A percentile compares a stretch with the other conserved stretches of the same genome.
These are phyloP conservation scores for Brachyhypopomus gauderio DNA, from an alignment of 2,113 vertebrate genomes.

Conservation along the genomic window DNA sequence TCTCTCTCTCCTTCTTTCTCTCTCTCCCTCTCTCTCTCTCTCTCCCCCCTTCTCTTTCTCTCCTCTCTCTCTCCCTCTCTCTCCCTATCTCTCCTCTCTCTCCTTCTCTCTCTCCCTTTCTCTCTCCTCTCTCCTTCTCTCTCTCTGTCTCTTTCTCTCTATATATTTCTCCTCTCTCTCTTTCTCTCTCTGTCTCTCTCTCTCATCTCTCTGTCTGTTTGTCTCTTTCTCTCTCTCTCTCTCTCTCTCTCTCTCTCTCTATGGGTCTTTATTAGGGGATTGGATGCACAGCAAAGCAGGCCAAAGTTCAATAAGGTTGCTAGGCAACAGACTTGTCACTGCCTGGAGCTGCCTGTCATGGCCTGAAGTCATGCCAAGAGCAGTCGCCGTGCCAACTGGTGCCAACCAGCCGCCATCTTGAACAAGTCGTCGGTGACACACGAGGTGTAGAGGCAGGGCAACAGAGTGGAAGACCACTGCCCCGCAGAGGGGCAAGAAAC, in stretches of 20 bases:
- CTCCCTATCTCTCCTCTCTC: background rate
- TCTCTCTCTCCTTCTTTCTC: background rate
- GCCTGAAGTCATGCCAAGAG: constrained; percentile 58
- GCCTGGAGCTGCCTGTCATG: constrained; percentile 56
- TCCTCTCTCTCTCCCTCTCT: background rate
- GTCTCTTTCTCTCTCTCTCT: background rate
- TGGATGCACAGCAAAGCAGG: constrained; percentile 51
- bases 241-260: constrained; percentile 3
- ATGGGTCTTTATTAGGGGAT: constrained; percentile 25
- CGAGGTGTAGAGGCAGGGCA: background rate
- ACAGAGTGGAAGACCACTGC: too few relatives aligned
- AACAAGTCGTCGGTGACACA: constrained; percentile 15
- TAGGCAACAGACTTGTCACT: constrained; percentile 58
- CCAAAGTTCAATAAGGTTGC: constrained; percentile 60
- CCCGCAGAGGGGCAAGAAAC: too few relatives aligned
- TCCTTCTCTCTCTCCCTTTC: background rate
- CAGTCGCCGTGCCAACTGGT: constrained; percentile 51
- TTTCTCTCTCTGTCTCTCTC: background rate
- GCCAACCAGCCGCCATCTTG: constrained; percentile 54
- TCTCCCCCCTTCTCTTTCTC: constrained; percentile 6
- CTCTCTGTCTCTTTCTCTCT: too few relatives aligned
- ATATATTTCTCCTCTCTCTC: background rate
- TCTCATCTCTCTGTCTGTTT: background rate
- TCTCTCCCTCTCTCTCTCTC: constrained; percentile 22
- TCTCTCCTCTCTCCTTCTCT: background rate